Base-by-base conservation (phyloP, 2,888 invertebrate genomes). In the Boloria euphrosyne region DNA sequence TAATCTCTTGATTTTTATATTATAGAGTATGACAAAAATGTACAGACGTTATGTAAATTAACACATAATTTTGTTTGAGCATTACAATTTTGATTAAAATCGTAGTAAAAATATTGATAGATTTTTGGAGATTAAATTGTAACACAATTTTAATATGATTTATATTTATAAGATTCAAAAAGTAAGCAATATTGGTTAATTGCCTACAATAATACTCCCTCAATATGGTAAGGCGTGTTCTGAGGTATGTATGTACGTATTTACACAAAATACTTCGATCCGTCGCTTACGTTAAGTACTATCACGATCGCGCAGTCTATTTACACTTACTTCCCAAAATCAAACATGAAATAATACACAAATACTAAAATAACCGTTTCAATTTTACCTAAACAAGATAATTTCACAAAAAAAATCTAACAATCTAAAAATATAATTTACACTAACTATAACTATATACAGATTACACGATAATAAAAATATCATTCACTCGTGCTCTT, bases 291-390 rank as follows among this genome's bases (percentile, higher is more conserved):
- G 76, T 82, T 89, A 87, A 87, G 88, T 89, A 89, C 88, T 86
- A 89, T 87, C 87, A 89, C 87, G 86, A 79, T 83, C 80, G 79
- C 65, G 79, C 87, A 87, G 87, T 87, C 82, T 67, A 69, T 69
- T 59, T 69, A 58, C 64, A 69, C 52, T 53, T 64, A 75, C 79
- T 18, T 65, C 62, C 72, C 73, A 70, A 66, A 74, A 78, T 62
- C 67, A 71, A 68, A 67, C 49, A 55, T 57, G 57, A 71, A 66
- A 69, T 52, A 62, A 71, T 38, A 38, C 31, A 38, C 10, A 65
- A 43, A 51, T 52, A n/a, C 38, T 49, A 52, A 66, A 66, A 67
- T 58, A 72, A 67, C 67, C 62, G 31, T 27, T 63, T 55, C 22
- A 53, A 52, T 58, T 62, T 31, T 51, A 50, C 58, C 54, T 66